A percentile compares a stretch with the other conserved stretches of the same genome.
phyloP scores from a whole-genome alignment of 2,888 invertebrate species.

The Blera fallax region DNA sequence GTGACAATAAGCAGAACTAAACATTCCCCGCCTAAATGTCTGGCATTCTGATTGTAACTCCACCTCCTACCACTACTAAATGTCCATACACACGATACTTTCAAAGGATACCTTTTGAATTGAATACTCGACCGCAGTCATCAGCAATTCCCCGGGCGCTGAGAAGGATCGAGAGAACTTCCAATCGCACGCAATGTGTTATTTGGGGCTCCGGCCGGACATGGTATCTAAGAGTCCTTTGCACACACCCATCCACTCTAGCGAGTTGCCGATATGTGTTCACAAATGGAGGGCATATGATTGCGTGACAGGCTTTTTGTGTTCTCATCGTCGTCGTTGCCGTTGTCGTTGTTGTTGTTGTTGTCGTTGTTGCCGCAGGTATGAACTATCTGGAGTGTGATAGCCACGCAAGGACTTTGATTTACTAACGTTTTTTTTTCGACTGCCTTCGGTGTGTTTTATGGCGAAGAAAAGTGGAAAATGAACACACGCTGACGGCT shows the following conservation, averaged over 20 bases:
- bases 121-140: conserved; percentile 50
- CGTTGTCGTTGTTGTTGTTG: background rate
- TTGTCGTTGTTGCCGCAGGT: conserved; percentile 37
- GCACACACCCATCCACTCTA: conserved; percentile 35
- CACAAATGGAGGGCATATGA: conserved; percentile 48
- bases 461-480: conserved; percentile 31
- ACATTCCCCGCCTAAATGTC: conserved; percentile 60
- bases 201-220: conserved; percentile 24
- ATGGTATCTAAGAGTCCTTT: conserved; percentile 15
- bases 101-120: conserved; percentile 45
- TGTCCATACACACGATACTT: conserved; percentile 25
- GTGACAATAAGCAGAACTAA: conserved; percentile 67
- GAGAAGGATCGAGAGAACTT: background rate
- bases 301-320: conserved; percentile 60
- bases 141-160: conserved; percentile 21
- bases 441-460: conserved; percentile 25
- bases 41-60: conserved; percentile 56
- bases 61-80: background rate
- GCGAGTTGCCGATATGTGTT: background rate
- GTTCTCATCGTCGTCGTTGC: conserved; percentile 5
- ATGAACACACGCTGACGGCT: conserved; percentile 20
- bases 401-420: conserved; percentile 61
- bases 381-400: conserved; percentile 49
- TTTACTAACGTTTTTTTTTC: conserved; percentile 47
- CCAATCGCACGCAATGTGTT: conserved; percentile 51